Base-by-base conservation (phyloP, 2,888 invertebrate genomes). In the Fragum sueziense region DNA sequence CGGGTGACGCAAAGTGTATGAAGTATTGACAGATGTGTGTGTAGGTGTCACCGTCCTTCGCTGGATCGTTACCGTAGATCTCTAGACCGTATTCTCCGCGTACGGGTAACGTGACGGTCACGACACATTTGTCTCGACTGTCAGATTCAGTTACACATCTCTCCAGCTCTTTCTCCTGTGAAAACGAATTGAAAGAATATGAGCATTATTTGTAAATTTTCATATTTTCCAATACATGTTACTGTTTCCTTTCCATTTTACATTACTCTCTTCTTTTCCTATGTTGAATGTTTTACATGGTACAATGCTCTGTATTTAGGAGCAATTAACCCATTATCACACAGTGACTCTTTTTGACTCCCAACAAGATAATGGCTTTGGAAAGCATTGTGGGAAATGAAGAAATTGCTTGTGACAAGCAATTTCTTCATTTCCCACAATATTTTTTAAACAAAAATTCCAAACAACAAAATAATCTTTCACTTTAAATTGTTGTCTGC, bases 51-150 rank as follows among this genome's bases (percentile, higher is more conserved):
- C 91, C 93, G 82, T 93, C 93, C 73, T 90, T 90, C 47, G 88
- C 88, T 0, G 93, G 93, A 75, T 93, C 93, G 79, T 93, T 93
- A 54, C 93, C 93, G 72, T 93, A 93, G 47, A 93, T 87, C 84
- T 93, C 93, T 70, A 93, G 87, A 27, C 93, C 93, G 78, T 93
- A 93, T 79, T 93, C 93, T 20, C 93, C 93, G 27, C 87, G 78
- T 17, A 85, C 78, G 1, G 93, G 93, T 20, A 93, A 88, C n/a
- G 87, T 85, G 22, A 88, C 88, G 0, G 88, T 88, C 54, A 92
- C 88, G 67, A 86, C 85, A 61, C 91, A 84, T 54, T 82, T 73
- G 72, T 92, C 91, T 6, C 90, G 90, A 34, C 88, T 87, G 77
- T 93, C 92, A 29, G 88, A 79, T 25, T 91, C 91, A 6, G 76